Base-by-base conservation (phyloP, 2,113 vertebrate genomes). In the Neopipo cinnamomea region DNA sequence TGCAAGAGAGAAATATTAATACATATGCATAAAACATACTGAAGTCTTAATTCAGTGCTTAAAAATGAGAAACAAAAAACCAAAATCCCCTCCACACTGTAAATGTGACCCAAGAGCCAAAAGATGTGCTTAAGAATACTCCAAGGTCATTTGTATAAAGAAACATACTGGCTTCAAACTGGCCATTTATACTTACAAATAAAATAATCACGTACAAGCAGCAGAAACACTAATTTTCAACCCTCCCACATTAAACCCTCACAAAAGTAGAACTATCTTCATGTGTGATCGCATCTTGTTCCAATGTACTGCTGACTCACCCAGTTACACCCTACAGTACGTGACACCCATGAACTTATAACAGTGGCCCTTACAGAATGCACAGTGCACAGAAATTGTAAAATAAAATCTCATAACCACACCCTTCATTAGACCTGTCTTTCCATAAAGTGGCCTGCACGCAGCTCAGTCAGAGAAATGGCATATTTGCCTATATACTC, bases 251-350 rank as follows among this genome's bases (percentile, higher is more conserved):
- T 80, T 74, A 37, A 91, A 70, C 49, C 41, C 25, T 96, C 61
- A 71, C 61, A 93, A 50, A 94, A 86, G 23, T 53, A 95, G 82
- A 93, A 75, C 44, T 82, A 75, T 80, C 73, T 96, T 88, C 21
- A 37, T 42, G 53, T 3, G 3, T 63, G 58, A 97, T 80, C n/a
- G 86, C 78, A 55, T 89, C 77, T 63, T 82, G 73, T 93, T 90
- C 62, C 39, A 89, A 81, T 33, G 59, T 80, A 85, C 74, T 92
- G 74, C 9, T 97, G 95, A 97, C 73, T 96, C 95, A 95, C 23
- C 8, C 79, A 92, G 90, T 96, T 92, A 97, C 85, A 93, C 93
- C 95, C 95, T 95, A 50, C 22, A 91, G 11, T 59, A 47, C 23
- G 9, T 30, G 21, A 83, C 61, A 77, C 73, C 71, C 53, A 18